phyloP scores from a whole-genome alignment of 1,140 invertebrate species.

The Pomacea maculata region DNA sequence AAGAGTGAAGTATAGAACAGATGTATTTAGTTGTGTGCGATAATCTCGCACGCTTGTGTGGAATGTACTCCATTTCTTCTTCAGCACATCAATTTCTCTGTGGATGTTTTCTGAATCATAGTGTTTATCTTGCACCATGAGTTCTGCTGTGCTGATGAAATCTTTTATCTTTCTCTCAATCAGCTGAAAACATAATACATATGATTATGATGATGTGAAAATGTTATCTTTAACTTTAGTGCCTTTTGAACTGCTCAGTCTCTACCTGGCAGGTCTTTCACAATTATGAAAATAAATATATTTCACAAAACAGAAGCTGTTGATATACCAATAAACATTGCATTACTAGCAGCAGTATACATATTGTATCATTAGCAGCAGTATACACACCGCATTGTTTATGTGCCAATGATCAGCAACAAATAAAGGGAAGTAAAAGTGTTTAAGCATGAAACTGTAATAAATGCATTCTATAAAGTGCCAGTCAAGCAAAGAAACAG shows the following conservation, averaged over 20 bases:
- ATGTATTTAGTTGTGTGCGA: constrained; percentile 70
- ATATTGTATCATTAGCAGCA: too few species aligned
- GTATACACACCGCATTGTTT: too few species aligned
- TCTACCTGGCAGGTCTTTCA: too few species aligned
- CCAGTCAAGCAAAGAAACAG: constrained; percentile 21
- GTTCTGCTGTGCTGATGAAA: constrained; percentile 77
- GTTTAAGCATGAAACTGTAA: too few species aligned
- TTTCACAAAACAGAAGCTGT: too few species aligned
- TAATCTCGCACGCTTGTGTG: constrained; percentile 76
- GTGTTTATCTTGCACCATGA: constrained; percentile 71
- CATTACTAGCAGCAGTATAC: too few species aligned
- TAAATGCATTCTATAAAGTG: not conserved
- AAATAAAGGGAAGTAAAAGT: too few species aligned
- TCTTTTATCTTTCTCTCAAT: constrained; percentile 78
- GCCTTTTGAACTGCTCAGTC: too few species aligned
- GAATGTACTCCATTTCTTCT: constrained; percentile 79
- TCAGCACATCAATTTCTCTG: constrained; percentile 74
- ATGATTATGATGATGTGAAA: not conserved
- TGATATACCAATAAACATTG: too few species aligned
- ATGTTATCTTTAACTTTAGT: too few species aligned
- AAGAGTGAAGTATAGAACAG: constrained; percentile 70
- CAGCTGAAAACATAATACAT: constrained; percentile 65
- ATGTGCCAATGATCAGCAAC: too few species aligned
- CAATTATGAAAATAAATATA: too few species aligned
- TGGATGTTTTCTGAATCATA: constrained; percentile 68